These are phyloP conservation scores for Agrypnus murinus DNA, from an alignment of 2,888 invertebrate genomes.

Conservation along the genomic window DNA sequence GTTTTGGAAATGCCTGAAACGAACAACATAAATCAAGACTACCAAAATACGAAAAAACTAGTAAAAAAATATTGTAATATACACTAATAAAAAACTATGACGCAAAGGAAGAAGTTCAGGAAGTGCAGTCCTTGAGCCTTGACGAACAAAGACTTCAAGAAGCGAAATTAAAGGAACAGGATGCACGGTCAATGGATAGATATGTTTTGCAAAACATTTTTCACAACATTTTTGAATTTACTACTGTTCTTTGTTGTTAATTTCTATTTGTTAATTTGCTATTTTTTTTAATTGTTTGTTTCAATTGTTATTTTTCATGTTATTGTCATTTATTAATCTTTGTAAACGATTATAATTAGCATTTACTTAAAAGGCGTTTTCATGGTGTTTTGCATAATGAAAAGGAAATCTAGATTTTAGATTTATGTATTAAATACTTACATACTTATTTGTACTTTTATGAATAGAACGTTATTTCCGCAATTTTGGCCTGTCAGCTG, in stretches of 20 bases:
- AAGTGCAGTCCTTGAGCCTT: slow-evolving; percentile 43
- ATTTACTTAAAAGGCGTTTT: neutral
- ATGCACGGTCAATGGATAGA: slow-evolving; percentile 32
- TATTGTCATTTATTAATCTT: too few species aligned
- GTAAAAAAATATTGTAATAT: neutral
- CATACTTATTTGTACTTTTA: neutral
- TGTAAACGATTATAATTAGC: too few species aligned
- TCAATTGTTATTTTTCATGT: too few species aligned
- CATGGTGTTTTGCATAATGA: neutral
- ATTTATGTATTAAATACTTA: neutral
- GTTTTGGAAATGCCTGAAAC: too few species aligned
- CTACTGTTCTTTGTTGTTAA: neutral
- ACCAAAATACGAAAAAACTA: too few species aligned
- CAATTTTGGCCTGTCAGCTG: neutral
- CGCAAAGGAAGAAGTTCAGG: slow-evolving; percentile 12
- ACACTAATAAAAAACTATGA: slow-evolving; percentile 1
- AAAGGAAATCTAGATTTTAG: neutral
- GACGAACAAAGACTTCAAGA: slow-evolving; percentile 32
- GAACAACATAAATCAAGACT: too few species aligned
- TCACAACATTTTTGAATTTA: slow-evolving; percentile 16
- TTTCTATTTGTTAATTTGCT: too few species aligned
- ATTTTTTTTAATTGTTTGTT: too few species aligned
- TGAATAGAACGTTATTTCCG: neutral
- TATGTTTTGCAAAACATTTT: slow-evolving; percentile 18
- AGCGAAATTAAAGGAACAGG: slow-evolving; percentile 38